Evolutionary conservation across 2,797 vertebrate species (phyloP), one percentile per base, ranked within the genome.

Genomic region (Chelidonichthys spinosus): DNA sequence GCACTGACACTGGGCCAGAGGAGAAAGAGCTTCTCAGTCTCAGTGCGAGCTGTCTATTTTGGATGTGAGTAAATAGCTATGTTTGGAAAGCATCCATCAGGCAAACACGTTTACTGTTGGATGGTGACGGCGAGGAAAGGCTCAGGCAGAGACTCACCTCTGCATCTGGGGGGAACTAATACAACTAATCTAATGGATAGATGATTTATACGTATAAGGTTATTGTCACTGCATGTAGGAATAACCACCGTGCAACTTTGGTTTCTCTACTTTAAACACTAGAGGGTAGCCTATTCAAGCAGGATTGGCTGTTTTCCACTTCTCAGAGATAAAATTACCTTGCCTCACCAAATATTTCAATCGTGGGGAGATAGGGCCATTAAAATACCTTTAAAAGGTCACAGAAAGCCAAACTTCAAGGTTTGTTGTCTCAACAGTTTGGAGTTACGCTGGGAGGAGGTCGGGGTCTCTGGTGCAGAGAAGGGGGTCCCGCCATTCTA

Each of bases 221-320:
- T 14, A 25, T 52, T 65, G 15, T 37, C 55, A 15, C 53, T 36
- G 17, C 39, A 42, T 10, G 46, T 17, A 37, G 11, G 44, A 69
- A 58, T 37, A 46, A 54, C 7, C 47, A 18, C 6, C 37, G 36
- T 43, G 44, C 60, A 55, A 55, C 17, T n/a, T 1, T 25, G 25
- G 25, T 25, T 25, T 25, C 25, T 25, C 25, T 25, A 25, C 59
- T 86, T 86, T 63, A 71, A 89, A 91, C 94, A 91, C 91, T 90
- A 89, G 93, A 92, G 92, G 92, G 92, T 85, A 93, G 87, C 83
- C 91, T 84, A 55, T 86, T 89, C 92, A 90, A 91, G 81, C 78
- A 43, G 84, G 85, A 87, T 88, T 63, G 80, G 56, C 56, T 67
- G 58, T 76, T 78, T 84, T 72, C 71, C 60, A 69, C 72, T 79